Percentiles rank a stretch among this genome's conserved stretches.
Conservation (phyloP, 2,113 vertebrate species). For the Eulemur rufifrons region DNA sequence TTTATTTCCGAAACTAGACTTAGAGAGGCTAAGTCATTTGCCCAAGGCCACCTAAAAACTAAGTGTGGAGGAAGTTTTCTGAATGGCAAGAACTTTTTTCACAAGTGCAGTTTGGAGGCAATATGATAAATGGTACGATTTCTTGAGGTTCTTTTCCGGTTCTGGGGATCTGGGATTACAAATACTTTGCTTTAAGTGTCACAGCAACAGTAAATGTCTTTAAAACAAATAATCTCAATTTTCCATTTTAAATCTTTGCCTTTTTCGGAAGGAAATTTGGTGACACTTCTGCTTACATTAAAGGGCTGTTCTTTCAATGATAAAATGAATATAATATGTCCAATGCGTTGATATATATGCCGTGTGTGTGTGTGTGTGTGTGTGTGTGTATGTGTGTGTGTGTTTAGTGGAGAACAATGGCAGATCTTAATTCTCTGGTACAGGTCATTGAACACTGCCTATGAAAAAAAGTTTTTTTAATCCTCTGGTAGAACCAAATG, state of each 20-base stretch:
- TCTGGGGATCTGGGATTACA: not conserved
- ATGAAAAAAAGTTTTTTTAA: too few species aligned
- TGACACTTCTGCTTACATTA: conserved; percentile 5
- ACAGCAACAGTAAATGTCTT: conserved; percentile 25
- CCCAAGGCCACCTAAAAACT: not conserved
- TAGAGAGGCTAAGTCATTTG: not conserved
- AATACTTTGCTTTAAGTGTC: conserved; percentile 32
- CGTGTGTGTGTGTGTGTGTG: not conserved
- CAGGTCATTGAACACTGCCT: too few species aligned
- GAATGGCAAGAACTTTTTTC: not conserved
- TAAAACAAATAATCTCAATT: conserved; percentile 21
- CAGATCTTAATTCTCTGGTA: conserved; percentile 20
- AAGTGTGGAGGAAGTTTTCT: not conserved
- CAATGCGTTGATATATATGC: not conserved
- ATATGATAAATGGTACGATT: not conserved
- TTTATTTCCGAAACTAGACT: not conserved
- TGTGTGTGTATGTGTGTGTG: not conserved
- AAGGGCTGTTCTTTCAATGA: not conserved
- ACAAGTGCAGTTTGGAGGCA: not conserved
- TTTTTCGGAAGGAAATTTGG: conserved; percentile 27
- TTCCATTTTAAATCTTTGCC: conserved; percentile 15
- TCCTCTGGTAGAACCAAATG: not conserved
- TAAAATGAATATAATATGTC: conserved; percentile 31
- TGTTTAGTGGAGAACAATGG: not conserved
- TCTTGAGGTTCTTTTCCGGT: not conserved